These are phyloP conservation scores for Atopsyche davidsoni DNA, from an alignment of 1,140 invertebrate species.

Conservation along the genomic window DNA sequence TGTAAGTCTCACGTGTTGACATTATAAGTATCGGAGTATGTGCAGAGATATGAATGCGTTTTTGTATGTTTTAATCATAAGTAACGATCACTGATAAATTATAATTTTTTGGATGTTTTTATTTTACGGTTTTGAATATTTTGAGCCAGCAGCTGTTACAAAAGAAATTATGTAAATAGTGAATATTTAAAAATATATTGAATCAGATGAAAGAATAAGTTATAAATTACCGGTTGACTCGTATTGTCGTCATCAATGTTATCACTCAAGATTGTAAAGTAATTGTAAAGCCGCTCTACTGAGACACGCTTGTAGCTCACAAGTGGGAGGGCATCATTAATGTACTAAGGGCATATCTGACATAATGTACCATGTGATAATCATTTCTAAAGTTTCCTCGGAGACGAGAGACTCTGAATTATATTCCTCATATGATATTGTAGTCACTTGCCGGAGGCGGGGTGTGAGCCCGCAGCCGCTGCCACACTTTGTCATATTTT, in stretches of 20 bases:
- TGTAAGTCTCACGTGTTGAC: no score
- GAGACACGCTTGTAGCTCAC: no score
- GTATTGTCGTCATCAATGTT: no score
- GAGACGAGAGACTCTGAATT: background rate
- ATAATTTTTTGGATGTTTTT: background rate
- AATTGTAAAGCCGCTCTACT: no score
- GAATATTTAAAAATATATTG: constrained; percentile 11
- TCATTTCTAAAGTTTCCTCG: constrained; percentile 8
- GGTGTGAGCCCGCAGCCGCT: background rate
- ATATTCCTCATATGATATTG: constrained; percentile 8
- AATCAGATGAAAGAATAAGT: no score
- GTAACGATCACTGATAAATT: constrained; percentile 1
- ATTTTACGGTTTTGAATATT: no score
- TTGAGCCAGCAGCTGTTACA: no score
- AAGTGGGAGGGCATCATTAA: no score
- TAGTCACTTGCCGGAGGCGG: background rate
- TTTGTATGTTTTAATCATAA: background rate
- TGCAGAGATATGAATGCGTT: background rate
- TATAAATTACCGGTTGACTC: no score
- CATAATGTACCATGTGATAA: constrained; percentile 9
- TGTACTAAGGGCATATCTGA: constrained; percentile 17
- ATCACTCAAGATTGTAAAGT: no score
- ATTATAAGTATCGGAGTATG: no score
- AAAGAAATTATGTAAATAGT: constrained; percentile 12
- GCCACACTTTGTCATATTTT: no score